These are phyloP conservation scores for Caenorhabditis afra DNA, from an alignment of 2,888 invertebrate genomes.

Conservation along the genomic window DNA sequence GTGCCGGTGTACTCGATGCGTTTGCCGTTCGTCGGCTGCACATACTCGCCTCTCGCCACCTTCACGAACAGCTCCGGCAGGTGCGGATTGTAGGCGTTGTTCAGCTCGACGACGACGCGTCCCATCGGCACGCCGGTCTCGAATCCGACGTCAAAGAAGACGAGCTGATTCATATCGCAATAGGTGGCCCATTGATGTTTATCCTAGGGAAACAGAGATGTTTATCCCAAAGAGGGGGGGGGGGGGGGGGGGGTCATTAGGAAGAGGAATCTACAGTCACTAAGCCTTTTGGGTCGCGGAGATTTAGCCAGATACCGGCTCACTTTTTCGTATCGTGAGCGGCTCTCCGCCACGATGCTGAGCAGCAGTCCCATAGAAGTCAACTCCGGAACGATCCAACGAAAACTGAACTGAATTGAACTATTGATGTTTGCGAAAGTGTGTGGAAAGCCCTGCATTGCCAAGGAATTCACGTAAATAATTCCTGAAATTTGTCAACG, in stretches of 20 bases:
- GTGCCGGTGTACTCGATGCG: constrained; percentile 48
- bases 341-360: constrained; percentile 57
- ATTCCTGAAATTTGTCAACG: too few relatives aligned
- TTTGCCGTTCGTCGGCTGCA: constrained; percentile 46
- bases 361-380: constrained; percentile 50
- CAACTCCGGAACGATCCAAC: neutral
- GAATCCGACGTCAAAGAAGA: constrained; percentile 56
- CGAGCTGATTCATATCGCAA: constrained; percentile 59
- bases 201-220: constrained; percentile 23
- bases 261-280: too few relatives aligned
- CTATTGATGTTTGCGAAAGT: too few relatives aligned
- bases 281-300: too few relatives aligned
- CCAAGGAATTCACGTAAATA: too few relatives aligned
- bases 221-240: too few relatives aligned
- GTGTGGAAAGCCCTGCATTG: too few relatives aligned
- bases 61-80: constrained; percentile 49
- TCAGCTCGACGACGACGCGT: constrained; percentile 47
- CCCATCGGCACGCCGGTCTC: constrained; percentile 55
- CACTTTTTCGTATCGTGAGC: constrained; percentile 46
- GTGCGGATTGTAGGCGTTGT: constrained; percentile 19
- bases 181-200: constrained; percentile 52
- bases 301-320: too few relatives aligned
- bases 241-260: too few relatives aligned
- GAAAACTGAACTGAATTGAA: neutral
- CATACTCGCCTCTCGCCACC: constrained; percentile 44